Evolutionary conservation across 1,140 invertebrate species (phyloP).

Genomic region (Drosophila pseudoobscura): DNA sequence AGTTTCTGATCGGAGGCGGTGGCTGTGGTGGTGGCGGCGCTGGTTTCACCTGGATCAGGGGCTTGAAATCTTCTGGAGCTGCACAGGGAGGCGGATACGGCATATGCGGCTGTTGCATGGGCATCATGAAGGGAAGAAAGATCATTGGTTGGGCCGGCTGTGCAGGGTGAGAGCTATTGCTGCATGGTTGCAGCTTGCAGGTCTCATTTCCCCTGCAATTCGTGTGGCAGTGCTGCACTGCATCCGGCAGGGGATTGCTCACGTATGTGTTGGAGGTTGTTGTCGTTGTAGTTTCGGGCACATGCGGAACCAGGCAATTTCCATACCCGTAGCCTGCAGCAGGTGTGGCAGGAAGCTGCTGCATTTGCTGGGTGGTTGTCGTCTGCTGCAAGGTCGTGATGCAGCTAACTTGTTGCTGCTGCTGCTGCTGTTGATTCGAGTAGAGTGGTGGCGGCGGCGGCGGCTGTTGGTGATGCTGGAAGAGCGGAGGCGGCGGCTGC

Average conservation of each 20-base stretch:
- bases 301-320: conserved; percentile 27
- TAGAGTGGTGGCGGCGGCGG: conserved; percentile 31
- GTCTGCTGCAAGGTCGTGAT: conserved; percentile 62
- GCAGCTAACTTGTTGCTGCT: conserved; percentile 56
- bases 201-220: conserved; percentile 23
- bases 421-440: conserved; percentile 15
- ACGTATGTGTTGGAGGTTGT: conserved; percentile 23
- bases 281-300: conserved; percentile 4
- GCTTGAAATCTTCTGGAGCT: conserved; percentile 20
- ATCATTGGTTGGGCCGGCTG: conserved; percentile 52
- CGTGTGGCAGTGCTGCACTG: conserved; percentile 19
- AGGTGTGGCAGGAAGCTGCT: conserved; percentile 32
- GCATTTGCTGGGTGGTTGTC: conserved; percentile 60
- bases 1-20: conserved; percentile 37
- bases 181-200: conserved; percentile 13
- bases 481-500: conserved; percentile 43
- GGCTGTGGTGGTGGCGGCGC: conserved; percentile 50
- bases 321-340: conserved; percentile 13
- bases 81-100: conserved; percentile 20
- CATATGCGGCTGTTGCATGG: conserved; percentile 26
- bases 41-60: conserved; percentile 15
- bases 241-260: conserved; percentile 27
- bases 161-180: not conserved
- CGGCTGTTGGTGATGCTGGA: conserved; percentile 18
- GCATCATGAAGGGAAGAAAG: conserved; percentile 60